A percentile compares a stretch with the other conserved stretches of the same genome.
Conservation (phyloP, 2,888 invertebrate genomes). For the Halictus ligatus region DNA sequence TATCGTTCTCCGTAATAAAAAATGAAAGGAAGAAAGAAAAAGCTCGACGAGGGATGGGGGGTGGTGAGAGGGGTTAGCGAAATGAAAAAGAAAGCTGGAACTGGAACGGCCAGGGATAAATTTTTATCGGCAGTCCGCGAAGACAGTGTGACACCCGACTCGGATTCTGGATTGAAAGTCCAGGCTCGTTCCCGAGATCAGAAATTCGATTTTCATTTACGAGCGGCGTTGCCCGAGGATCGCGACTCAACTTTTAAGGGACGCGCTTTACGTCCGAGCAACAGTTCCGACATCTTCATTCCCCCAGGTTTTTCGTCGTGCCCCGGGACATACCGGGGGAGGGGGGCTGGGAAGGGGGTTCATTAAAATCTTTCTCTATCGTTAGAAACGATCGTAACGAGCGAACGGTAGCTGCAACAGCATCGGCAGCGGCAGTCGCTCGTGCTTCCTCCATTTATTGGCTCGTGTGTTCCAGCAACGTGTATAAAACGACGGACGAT, state of each 20-base stretch:
- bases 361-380: conserved; percentile 9
- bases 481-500: not conserved
- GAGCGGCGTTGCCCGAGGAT: not conserved
- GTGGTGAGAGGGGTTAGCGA: not conserved
- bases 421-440: not conserved
- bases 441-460: not conserved
- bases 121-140: conserved; percentile 48
- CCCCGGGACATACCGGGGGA: not conserved
- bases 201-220: conserved; percentile 33
- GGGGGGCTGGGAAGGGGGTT: not conserved
- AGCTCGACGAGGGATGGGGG: not conserved
- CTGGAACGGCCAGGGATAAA: conserved; percentile 43
- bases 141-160: conserved; percentile 26
- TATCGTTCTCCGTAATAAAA: conserved; percentile 45
- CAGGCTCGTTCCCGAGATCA: not conserved
- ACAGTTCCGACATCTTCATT: conserved; percentile 28
- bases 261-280: conserved; percentile 27
- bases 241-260: not conserved
- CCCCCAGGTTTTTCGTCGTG: not conserved
- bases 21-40: not conserved
- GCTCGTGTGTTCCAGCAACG: not conserved
- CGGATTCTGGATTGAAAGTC: conserved; percentile 35
- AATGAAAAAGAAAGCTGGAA: conserved; percentile 50
- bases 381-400: not conserved
- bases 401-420: not conserved